Evolutionary conservation across 1,140 invertebrate species (phyloP), one percentile per base, ranked within the genome.

Genomic region (Mya arenaria): DNA sequence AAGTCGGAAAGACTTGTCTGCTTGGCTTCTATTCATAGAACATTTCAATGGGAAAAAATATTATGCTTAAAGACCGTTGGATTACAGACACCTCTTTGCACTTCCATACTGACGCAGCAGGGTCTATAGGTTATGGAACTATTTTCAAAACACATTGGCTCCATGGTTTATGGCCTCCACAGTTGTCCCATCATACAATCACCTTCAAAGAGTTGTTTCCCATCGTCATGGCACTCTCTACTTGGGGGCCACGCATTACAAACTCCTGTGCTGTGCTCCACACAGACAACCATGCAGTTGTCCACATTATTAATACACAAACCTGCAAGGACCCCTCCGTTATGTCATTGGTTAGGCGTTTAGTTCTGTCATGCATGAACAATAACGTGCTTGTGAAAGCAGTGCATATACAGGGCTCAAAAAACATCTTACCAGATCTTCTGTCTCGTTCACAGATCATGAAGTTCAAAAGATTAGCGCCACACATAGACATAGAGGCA

Each of bases 221-320:
- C 8, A 81, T 80, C 10, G 39, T 60, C 0, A 17, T 84, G 10
- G 55, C 75, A 1, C 19, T 74, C 25, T 60, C 80, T 62, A 39
- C 62, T 4, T 81, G 83, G 83, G 75, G 68, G 1, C 3, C 41
- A 17, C 4, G 32, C n/a, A 13, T 84, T 1, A 15, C 32, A 19
- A 77, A 84, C 60, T 30, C 56, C n/a, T 62, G 60, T 34, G 34
- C 80, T 8, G 19, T 75, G 2, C 52, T 84, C n/a, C 65, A 73
- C 48, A 37, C 41, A 25, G 83, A 84, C 56, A 84, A 84, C 82
- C n/a, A 19, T 4, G 68, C 68, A 6, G 60, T 84, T 4, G 78
- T 82, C 5, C 52, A 73, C 37, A 69, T 84, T 37, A 84, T 80
- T 15, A 84, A 84, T 60, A 84, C 81, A 55, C 36, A 63, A n/a